Evolutionary conservation across 2,113 vertebrate species (phyloP).

Genomic region (Agapornis roseicollis): DNA sequence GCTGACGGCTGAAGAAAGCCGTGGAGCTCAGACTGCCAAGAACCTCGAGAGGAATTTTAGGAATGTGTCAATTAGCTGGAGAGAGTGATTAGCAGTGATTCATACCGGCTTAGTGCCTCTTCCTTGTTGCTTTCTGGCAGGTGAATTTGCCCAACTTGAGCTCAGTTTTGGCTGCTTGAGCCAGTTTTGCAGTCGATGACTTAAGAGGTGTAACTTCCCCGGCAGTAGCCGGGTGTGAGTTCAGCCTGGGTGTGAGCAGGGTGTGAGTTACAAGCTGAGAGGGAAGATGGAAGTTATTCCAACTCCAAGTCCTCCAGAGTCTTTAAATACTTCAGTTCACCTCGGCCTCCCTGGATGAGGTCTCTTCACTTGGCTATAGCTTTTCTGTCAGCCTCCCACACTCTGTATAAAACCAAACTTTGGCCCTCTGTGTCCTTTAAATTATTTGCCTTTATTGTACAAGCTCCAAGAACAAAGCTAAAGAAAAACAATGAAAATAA

Average conservation of each 20-base stretch:
- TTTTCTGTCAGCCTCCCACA: constrained; percentile 46
- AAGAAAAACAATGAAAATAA: constrained; percentile 70
- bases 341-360: neutral
- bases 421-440: constrained; percentile 49
- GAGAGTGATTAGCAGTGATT: neutral
- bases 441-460: constrained; percentile 62
- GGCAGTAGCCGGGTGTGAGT: neutral
- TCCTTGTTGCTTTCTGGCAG: constrained; percentile 11
- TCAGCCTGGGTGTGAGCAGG: constrained; percentile 8
- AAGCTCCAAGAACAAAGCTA: constrained; percentile 65
- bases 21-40: neutral
- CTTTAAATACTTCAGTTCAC: constrained; percentile 31
- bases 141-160: neutral
- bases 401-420: constrained; percentile 37
- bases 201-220: constrained; percentile 29
- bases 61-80: neutral
- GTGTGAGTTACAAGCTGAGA: constrained; percentile 39
- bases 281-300: constrained; percentile 12
- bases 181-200: neutral
- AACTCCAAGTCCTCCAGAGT: neutral
- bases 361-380: neutral
- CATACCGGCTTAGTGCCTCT: neutral
- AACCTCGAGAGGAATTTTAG: neutral
- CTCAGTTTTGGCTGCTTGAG: neutral
- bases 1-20: neutral